Percentiles rank a stretch among this genome's conserved stretches.
Evolutionary conservation across 1,140 invertebrate genomes (phyloP).

Genomic region (Atta colombica): DNA sequence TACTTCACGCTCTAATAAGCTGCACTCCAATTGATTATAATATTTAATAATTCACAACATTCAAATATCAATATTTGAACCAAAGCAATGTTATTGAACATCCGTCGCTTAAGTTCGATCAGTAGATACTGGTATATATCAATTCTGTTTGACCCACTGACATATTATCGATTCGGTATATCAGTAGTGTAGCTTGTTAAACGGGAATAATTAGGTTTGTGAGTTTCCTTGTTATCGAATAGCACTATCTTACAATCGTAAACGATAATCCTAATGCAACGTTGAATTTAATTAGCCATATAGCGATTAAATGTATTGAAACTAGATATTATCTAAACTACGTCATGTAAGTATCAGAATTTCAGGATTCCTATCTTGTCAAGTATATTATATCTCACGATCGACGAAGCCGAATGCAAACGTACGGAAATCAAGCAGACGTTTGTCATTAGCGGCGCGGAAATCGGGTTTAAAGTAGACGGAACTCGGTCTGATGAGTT

Average conservation of each 20-base stretch:
- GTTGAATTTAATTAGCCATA: slow-evolving; percentile 46
- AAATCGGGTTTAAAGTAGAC: slow-evolving; percentile 75
- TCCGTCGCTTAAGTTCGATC: neutral
- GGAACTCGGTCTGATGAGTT: slow-evolving; percentile 75
- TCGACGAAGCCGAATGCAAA: slow-evolving; percentile 29
- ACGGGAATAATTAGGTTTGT: slow-evolving; percentile 68
- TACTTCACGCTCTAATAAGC: slow-evolving; percentile 16
- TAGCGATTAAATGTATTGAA: slow-evolving; percentile 36
- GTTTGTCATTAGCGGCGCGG: slow-evolving; percentile 77
- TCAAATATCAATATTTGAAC: neutral
- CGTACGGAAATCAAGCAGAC: slow-evolving; percentile 72
- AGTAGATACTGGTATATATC: neutral
- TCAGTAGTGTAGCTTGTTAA: slow-evolving; percentile 66
- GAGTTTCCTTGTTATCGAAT: slow-evolving; percentile 64
- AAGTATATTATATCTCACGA: slow-evolving; percentile 22
- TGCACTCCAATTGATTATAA: slow-evolving; percentile 1
- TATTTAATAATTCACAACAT: slow-evolving; percentile 11
- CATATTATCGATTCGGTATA: slow-evolving; percentile 66
- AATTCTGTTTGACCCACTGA: slow-evolving; percentile 54
- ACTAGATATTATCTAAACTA: slow-evolving; percentile 19
- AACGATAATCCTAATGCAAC: slow-evolving; percentile 29
- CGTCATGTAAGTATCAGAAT: neutral
- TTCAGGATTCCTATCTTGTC: slow-evolving; percentile 1
- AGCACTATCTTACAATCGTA: slow-evolving; percentile 25
- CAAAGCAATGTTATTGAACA: neutral